A percentile compares a stretch with the other conserved stretches of the same genome.
Evolutionary conservation across 1,140 invertebrate genomes (phyloP).

Genomic region (Belonocnema kinseyi): DNA sequence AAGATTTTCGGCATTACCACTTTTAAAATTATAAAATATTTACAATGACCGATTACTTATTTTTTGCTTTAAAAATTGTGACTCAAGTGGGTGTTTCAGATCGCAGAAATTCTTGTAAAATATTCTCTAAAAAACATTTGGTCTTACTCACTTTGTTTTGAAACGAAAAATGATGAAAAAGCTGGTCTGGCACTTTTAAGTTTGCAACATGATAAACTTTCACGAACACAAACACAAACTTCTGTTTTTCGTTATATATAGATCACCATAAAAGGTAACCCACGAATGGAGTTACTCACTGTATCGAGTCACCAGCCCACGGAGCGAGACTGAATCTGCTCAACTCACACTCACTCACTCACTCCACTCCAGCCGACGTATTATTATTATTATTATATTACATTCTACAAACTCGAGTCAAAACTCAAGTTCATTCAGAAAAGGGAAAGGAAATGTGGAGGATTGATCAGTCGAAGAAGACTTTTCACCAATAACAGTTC

Average conservation of each 20-base stretch:
- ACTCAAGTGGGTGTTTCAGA: neutral
- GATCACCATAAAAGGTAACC: constrained; percentile 29
- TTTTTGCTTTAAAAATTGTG: neutral
- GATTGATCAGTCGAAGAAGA: neutral
- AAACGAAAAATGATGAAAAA: neutral
- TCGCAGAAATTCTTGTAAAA: no score
- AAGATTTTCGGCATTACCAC: no score
- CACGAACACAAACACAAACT: neutral
- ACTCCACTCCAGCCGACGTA: neutral
- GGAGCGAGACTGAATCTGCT: constrained; percentile 19
- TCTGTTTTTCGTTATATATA: constrained; percentile 24
- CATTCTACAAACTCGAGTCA: neutral
- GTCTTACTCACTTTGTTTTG: neutral
- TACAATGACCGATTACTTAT: constrained; percentile 46
- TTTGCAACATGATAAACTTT: constrained; percentile 16
- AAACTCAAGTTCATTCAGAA: constrained; percentile 11
- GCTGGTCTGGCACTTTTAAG: neutral
- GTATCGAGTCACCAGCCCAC: constrained; percentile 21
- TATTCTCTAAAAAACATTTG: neutral
- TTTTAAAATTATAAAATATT: constrained; percentile 57
- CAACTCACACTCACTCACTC: constrained; percentile 7
- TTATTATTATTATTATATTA: neutral
- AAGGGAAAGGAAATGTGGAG: constrained; percentile 4
- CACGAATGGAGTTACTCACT: constrained; percentile 19
- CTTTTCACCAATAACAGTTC: neutral